Evolutionary conservation across 2,797 vertebrate species (phyloP).

Genomic region (Eremophila alpestris): DNA sequence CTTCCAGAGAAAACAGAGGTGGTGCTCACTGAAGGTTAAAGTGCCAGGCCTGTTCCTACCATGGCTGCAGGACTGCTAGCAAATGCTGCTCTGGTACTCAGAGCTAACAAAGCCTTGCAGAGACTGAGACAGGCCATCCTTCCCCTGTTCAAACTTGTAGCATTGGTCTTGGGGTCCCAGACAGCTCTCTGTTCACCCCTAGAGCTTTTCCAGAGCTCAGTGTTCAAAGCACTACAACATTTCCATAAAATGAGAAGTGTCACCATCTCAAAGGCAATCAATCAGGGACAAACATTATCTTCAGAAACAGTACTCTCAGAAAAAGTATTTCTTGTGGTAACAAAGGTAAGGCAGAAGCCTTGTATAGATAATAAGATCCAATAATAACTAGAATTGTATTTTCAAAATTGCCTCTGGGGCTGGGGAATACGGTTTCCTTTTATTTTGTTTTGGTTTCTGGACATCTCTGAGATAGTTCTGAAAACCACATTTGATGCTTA

Average conservation of each 20-base stretch:
- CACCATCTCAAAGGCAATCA: background rate
- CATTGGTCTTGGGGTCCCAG: background rate
- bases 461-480: background rate
- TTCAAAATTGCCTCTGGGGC: slow-evolving; percentile 23
- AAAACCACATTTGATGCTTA: background rate
- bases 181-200: background rate
- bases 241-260: background rate
- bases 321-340: background rate
- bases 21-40: background rate
- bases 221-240: background rate
- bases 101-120: background rate
- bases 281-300: background rate
- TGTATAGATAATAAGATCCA: background rate
- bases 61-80: background rate
- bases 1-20: background rate
- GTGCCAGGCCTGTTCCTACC: background rate
- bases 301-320: background rate
- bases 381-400: slow-evolving; percentile 18
- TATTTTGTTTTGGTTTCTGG: background rate
- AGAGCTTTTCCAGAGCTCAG: background rate
- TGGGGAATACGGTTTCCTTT: background rate
- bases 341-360: slow-evolving; percentile 16
- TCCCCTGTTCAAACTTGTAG: background rate
- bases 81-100: background rate
- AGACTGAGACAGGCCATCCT: background rate